phyloP scores from a whole-genome alignment of 1,140 invertebrate genomes.

The Drosophila funebris region DNA sequence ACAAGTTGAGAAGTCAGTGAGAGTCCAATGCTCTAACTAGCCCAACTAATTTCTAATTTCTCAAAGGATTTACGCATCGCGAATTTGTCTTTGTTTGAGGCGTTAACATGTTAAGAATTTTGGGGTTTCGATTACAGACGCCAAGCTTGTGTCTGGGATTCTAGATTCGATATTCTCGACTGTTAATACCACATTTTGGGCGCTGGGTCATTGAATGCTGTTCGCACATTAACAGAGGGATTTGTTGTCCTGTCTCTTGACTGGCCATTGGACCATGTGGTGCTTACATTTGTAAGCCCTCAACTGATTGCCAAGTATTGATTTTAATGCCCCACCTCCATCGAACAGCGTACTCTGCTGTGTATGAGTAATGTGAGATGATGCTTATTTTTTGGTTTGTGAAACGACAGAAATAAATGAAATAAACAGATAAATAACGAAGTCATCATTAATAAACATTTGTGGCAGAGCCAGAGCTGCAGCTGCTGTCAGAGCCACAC shows the following conservation, averaged over 20 bases:
- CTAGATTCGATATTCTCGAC: background rate
- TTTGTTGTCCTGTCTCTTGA: slow-evolving; percentile 49
- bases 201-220: slow-evolving; percentile 49
- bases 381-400: slow-evolving; percentile 1
- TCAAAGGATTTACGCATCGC: slow-evolving; percentile 69
- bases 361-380: slow-evolving; percentile 43
- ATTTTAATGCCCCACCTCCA: slow-evolving; percentile 38
- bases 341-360: slow-evolving; percentile 1
- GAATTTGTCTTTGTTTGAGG: slow-evolving; percentile 51
- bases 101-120: slow-evolving; percentile 39
- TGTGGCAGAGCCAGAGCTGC: slow-evolving; percentile 20
- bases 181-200: slow-evolving; percentile 13
- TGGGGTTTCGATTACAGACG: slow-evolving; percentile 21
- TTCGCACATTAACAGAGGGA: slow-evolving; percentile 60
- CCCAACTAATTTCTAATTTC: slow-evolving; percentile 59
- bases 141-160: slow-evolving; percentile 17
- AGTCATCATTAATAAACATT: slow-evolving; percentile 65
- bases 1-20: slow-evolving; percentile 5
- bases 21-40: slow-evolving; percentile 7
- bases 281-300: slow-evolving; percentile 63
- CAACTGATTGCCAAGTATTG: slow-evolving; percentile 66
- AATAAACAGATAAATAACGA: slow-evolving; percentile 53
- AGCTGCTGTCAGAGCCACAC: slow-evolving; percentile 50
- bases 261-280: slow-evolving; percentile 49
- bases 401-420: slow-evolving; percentile 26